Base-by-base conservation (phyloP, 2,888 invertebrate genomes). In the Andrena dorsata region DNA sequence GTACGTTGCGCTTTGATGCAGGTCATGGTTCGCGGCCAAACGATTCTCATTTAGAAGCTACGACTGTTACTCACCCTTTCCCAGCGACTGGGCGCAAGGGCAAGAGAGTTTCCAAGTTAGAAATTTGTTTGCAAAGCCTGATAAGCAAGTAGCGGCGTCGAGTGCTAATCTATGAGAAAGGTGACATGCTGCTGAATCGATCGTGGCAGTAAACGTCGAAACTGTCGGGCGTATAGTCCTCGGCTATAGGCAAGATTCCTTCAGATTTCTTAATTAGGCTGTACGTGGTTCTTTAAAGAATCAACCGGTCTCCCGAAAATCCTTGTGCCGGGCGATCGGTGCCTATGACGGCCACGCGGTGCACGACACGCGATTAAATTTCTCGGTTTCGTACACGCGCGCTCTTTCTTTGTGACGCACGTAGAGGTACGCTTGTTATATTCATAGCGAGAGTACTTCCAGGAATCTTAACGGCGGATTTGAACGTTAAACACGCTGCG, bases 401-500 rank as follows among this genome's bases (percentile, higher is more conserved):
- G 56, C 26, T 7, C 23, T 8, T 26, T 64, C 60, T 47, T 30
- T 32, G 61, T 76, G 76, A 80, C 68, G 72, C 80, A 41, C 32
- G n/a, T 23, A 28, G 58, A 28, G 35, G 49, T 49, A 20, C 41
- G 56, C 35, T 58, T 30, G 75, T 72, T 71, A 63, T 73, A 53
- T 51, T 56, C 68, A 30, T 61, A 47, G 63, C 56, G 49, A 63
- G 71, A 76, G 80, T 58, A 80, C 82, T 76, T 81, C 69, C 70
- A 81, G 61, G 83, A 83, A 83, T 73, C 69, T 80, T 76, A 80
- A 82, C 72, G 47, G 64, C 70, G 51, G 82, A 73, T 82, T 76
- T 65, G 69, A 73, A 77, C 73, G 76, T 80, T 76, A 70, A 83
- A 80, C 76, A 70, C 66, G 49, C 69, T 32, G 60, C 75, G 71